Percentiles rank a stretch among this genome's conserved stretches.
These are phyloP conservation scores for Polymixis lichenea DNA, from an alignment of 2,888 invertebrate genomes.

Conservation along the genomic window DNA sequence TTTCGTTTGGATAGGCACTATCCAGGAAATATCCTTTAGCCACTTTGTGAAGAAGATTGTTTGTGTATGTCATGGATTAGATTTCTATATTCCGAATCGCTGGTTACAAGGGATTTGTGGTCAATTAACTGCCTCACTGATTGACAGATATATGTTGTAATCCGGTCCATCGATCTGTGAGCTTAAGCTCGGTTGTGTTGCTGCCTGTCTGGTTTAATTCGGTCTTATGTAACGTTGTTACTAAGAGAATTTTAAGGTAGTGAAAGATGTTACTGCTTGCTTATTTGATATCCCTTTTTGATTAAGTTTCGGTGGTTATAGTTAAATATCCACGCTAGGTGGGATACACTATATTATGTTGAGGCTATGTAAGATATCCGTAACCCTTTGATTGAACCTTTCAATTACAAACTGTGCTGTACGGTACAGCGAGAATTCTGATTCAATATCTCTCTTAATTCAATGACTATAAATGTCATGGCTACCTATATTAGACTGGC, in stretches of 20 bases:
- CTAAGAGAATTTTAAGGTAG: not conserved
- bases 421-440: not conserved
- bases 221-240: conserved; percentile 14
- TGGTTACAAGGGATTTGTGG: conserved; percentile 26
- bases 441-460: too few relatives aligned
- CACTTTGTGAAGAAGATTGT: conserved; percentile 1
- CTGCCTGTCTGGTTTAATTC: conserved; percentile 4
- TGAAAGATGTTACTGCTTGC: not conserved
- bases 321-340: not conserved
- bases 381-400: too few relatives aligned
- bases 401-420: not conserved
- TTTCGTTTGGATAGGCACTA: conserved; percentile 25
- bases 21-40: not conserved
- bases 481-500: too few relatives aligned
- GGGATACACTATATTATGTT: too few relatives aligned
- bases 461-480: too few relatives aligned
- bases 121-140: conserved; percentile 37
- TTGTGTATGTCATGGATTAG: conserved; percentile 1
- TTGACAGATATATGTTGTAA: conserved; percentile 16
- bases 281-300: not conserved
- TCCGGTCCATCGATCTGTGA: conserved; percentile 14
- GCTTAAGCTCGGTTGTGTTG: conserved; percentile 1
- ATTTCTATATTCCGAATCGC: conserved; percentile 16
- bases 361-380: too few relatives aligned
- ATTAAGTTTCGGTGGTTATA: conserved; percentile 15